Evolutionary conservation across 2,113 vertebrate species (phyloP).

Genomic region (Xenus cinereus): DNA sequence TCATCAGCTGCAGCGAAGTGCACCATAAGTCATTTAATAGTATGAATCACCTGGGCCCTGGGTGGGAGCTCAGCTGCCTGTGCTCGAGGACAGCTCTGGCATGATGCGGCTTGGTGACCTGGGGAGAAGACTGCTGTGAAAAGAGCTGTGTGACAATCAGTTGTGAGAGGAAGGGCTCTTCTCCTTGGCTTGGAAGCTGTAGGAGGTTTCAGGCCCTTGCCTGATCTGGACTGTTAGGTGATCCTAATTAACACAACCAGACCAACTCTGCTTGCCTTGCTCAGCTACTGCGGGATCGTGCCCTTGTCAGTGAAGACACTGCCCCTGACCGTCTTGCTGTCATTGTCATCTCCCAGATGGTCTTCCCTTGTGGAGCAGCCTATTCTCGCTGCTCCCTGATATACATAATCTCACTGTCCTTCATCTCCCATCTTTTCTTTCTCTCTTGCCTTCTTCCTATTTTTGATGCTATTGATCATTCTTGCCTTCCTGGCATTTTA

Average conservation of each 20-base stretch:
- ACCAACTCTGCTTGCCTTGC: not conserved
- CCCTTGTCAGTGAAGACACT: not conserved
- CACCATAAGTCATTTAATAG: not conserved
- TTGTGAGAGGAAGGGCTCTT: not conserved
- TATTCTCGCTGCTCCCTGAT: not conserved
- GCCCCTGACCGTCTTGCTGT: rapidly evolving
- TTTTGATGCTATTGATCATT: not conserved
- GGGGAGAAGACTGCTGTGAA: not conserved
- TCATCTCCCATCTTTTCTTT: not conserved
- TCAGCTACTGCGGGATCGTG: not conserved
- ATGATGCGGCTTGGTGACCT: not conserved
- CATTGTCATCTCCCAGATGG: not conserved
- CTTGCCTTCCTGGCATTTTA: not conserved
- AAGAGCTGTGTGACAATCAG: not conserved
- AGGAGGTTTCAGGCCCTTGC: not conserved
- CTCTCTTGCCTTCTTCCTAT: not conserved
- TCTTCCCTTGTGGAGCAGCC: not conserved
- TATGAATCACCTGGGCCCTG: not conserved
- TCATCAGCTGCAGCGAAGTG: not conserved
- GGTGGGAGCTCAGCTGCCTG: not conserved
- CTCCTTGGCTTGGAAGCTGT: not conserved
- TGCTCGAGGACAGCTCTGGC: not conserved
- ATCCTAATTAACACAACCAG: not conserved
- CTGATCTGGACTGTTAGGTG: not conserved
- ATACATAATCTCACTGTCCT: not conserved